Base-by-base conservation (phyloP, 2,888 invertebrate species). In the Macropis europaea region DNA sequence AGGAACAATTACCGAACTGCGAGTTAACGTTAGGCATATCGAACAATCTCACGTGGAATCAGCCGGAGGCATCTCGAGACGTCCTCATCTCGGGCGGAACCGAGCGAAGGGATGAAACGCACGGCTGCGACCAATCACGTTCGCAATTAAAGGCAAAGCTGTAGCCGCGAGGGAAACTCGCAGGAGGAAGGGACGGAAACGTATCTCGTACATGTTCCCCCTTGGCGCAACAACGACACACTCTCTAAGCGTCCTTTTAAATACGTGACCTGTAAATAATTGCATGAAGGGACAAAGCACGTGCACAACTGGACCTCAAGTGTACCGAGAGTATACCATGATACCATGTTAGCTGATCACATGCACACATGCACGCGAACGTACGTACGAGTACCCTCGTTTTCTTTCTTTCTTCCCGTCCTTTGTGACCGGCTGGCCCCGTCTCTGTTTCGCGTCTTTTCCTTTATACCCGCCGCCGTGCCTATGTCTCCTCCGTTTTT, bases 241-340 rank as follows among this genome's bases (percentile, higher is more conserved):
- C 75, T 70, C 78, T 48, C 63, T 15, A 24, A 45, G 60, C 76
- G 72, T 75, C 83, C 82, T 83, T 86, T 86, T 79, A 83, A 85
- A 85, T 84, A 85, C 85, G 83, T 83, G 85, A 87, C 82, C 84
- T 77, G 83, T 82, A 82, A 87, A 85, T 87, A 85, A 87, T 87
- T 87, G 77, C 78, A 76, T 75, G 77, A 84, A 77, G 74, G 79
- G 77, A 85, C 79, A 78, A 84, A 84, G 81, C 77, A 75, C 76
- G 84, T 74, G 76, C 73, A 63, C 81, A 64, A 74, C 72, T 63
- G 77, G 76, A 77, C 75, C 64, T 77, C 61, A 36, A 67, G 57
- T 52, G 71, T 71, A 61, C 52, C 19, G 26, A 54, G 63, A 64
- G 70, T 73, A 34, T 57, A 63, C 63, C 42, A 53, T 47, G 57